Evolutionary conservation across 2,113 vertebrate species (phyloP).

Genomic region (Cinclus cinclus): DNA sequence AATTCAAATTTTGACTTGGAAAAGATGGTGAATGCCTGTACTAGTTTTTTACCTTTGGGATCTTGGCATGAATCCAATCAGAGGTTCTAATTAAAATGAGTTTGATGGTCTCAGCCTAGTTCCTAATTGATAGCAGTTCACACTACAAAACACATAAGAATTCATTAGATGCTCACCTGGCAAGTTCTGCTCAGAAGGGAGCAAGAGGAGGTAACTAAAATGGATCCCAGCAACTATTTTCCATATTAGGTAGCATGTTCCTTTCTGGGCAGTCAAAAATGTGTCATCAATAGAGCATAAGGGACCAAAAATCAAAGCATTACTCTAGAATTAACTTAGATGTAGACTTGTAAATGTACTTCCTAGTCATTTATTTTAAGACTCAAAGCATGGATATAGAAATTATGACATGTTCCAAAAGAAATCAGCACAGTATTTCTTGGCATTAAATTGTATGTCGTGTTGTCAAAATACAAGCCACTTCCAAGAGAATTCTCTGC

Average conservation of each 20-base stretch:
- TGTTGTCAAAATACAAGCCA: neutral
- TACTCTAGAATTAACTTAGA: conserved; percentile 2
- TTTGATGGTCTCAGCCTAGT: conserved; percentile 47
- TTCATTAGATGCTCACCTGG: conserved; percentile 20
- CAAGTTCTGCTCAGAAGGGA: conserved; percentile 11
- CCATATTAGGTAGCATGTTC: neutral
- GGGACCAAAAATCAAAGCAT: neutral
- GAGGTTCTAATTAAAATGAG: conserved; percentile 57
- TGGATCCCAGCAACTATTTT: neutral
- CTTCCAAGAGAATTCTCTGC: neutral
- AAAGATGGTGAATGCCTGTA: neutral
- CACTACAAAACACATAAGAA: conserved; percentile 35
- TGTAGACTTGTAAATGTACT: neutral
- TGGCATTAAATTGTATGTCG: neutral
- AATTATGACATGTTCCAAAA: neutral
- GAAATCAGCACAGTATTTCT: neutral
- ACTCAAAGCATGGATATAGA: neutral
- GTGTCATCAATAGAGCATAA: neutral
- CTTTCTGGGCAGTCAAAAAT: neutral
- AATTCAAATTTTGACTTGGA: conserved; percentile 29
- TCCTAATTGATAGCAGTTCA: conserved; percentile 45
- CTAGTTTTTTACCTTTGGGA: conserved; percentile 29
- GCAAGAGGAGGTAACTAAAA: neutral
- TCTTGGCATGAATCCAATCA: conserved; percentile 50
- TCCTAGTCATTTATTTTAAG: neutral